Percentiles rank a stretch among this genome's conserved stretches.
Conservation (phyloP, 2,888 invertebrate genomes). For the Aspidiotus destructor region DNA sequence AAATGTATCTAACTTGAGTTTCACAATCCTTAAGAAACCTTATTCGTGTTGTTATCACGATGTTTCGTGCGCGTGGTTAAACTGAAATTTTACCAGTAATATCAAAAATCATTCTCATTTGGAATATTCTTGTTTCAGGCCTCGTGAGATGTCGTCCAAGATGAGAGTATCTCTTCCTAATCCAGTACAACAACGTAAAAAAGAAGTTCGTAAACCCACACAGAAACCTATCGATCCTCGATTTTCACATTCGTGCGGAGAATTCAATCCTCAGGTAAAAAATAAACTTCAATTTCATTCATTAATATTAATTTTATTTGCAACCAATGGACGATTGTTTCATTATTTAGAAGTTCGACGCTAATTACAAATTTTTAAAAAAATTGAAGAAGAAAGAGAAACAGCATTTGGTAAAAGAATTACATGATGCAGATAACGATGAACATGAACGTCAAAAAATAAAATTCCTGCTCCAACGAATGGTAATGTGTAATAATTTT, state of each 20-base stretch:
- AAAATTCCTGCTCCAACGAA: slow-evolving; percentile 8
- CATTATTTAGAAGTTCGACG: background rate
- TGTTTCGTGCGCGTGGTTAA: no score
- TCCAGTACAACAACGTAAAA: background rate
- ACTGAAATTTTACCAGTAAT: no score
- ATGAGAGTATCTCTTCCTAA: background rate
- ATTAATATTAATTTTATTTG: background rate
- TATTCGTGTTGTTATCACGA: no score
- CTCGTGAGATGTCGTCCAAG: slow-evolving; percentile 11
- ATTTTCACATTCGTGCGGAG: slow-evolving; percentile 5
- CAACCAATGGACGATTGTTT: background rate
- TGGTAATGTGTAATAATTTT: slow-evolving; percentile 2
- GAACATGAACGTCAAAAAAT: slow-evolving; percentile 16
- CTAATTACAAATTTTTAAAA: slow-evolving; percentile 22
- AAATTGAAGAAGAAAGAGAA: slow-evolving; percentile 23
- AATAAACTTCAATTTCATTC: background rate
- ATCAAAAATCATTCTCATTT: no score
- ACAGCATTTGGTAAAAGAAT: background rate
- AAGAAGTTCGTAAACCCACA: background rate
- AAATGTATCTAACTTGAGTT: no score
- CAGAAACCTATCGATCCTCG: slow-evolving; percentile 15
- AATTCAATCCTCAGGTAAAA: slow-evolving; percentile 4
- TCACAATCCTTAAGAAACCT: no score
- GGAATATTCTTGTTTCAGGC: slow-evolving; percentile 5
- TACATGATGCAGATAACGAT: background rate